Evolutionary conservation across 2,113 vertebrate species (phyloP).

Genomic region (Cricetomys ansorgei): DNA sequence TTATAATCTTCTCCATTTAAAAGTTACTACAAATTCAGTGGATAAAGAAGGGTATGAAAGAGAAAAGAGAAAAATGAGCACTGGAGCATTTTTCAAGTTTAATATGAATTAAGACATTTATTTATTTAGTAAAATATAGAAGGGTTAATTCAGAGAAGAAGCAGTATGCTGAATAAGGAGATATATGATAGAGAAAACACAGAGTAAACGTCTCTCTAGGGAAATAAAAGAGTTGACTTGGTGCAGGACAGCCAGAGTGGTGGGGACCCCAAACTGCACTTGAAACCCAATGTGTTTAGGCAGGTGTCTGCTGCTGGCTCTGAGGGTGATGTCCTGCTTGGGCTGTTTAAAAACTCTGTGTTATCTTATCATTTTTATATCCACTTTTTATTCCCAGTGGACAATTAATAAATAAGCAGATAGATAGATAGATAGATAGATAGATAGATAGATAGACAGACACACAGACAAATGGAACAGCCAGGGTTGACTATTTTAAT

Average conservation of each 20-base stretch:
- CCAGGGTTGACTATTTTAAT: background rate
- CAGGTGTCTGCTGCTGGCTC: background rate
- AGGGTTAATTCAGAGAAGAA: conserved; percentile 16
- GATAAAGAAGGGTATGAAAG: background rate
- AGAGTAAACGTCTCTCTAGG: background rate
- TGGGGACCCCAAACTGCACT: background rate
- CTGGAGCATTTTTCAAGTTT: background rate
- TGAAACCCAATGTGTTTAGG: background rate
- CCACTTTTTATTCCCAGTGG: background rate
- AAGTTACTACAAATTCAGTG: background rate
- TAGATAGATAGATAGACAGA: background rate
- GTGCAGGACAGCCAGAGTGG: accelerated
- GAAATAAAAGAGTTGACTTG: background rate
- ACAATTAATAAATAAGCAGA: background rate
- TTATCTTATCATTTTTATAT: background rate
- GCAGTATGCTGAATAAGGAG: background rate
- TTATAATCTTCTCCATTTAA: conserved; percentile 18
- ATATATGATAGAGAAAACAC: background rate
- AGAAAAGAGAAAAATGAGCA: background rate
- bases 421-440: background rate
- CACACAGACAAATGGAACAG: background rate
- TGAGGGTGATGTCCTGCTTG: background rate
- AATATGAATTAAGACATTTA: background rate
- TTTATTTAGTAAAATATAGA: background rate
- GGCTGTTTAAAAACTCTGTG: background rate